Base-by-base conservation (phyloP, 2,888 invertebrate species). In the Polymixis flavicincta region DNA sequence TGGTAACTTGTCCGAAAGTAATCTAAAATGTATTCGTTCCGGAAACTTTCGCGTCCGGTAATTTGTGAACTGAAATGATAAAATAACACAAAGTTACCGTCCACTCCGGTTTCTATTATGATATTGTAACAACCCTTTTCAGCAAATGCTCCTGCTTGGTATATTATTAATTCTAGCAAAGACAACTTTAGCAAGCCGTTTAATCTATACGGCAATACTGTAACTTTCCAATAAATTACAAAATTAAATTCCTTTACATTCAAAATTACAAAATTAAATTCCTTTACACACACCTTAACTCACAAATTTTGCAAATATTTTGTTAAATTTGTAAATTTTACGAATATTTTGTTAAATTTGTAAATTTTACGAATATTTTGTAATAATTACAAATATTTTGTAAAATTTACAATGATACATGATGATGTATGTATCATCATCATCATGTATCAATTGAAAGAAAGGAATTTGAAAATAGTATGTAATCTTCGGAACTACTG, bases 1-100 rank as follows among this genome's bases (percentile, higher is more conserved):
- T 48, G 54, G 60, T 63, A 72, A 83, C 54, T 72, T 70, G 57
- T 50, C 48, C 37, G 25, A 67, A 81, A 76, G 76, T 81, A 55
- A 85, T 85, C 64, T 74, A 73, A 85, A 85, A 68, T 82, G 60
- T 73, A 82, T 85, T 80, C 75, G 75, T 66, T 73, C 57, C 50
- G 42, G 60, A 50, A 82, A 85, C 22, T 78, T 85, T 59, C 57
- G 22, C 32, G 61, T 50, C 64, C 70, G 54, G 70, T 59, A 48
- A 84, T 84, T 84, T 80, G 84, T 54, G 57, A 76, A 45, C 42
- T 73, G 19, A 69, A 80, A 71, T 76, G 65, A 84, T 80, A 76
- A 76, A 69, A 72, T 83, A 69, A 79, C 82, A 61, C 32, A n/a
- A 64, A 59, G 42, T 76, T 76, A 59, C n/a, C 32, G 42, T 42